Base-by-base conservation (phyloP, 1,140 invertebrate species). In the Helicoverpa armigera region DNA sequence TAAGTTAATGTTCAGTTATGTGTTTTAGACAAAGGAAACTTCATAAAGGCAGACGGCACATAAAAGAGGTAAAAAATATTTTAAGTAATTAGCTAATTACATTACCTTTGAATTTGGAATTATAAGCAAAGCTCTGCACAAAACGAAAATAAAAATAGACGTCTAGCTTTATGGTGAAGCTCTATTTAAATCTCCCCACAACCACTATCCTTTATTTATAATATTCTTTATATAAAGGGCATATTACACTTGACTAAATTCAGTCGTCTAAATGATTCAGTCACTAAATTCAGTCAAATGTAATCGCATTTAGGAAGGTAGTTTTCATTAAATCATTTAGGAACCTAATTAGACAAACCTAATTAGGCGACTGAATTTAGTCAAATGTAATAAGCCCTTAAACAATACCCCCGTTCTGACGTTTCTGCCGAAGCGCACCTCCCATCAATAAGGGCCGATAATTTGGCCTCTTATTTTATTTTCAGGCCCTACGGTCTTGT, bases 391-490 rank as follows among this genome's bases (percentile, higher is more conserved):
- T n/a, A n/a, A n/a, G n/a, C n/a, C n/a, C n/a, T n/a, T n/a, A n/a
- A 65, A 65, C 60, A 76, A 76, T 31, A 43, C 18, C 43, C 35
- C 74, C 58, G 35, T 63, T 76, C 18, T 76, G 74, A 53, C 74
- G 48, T 35, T 4, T 78, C 14, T 69, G 75, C 63, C 63, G 51
- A 69, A 35, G 18, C 63, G 61, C 63, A 69, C 53, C 51, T 69
- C 61, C 50, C 63, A 78, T 69, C 75, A 78, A 79, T 79, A 79
- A 83, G 84, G 80, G 81, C 61, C 86, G 84, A 89, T 91, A 89
- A 91, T 90, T 88, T 86, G 86, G 74, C 61, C 82, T 87, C 87
- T 91, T 92, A 94, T 92, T 93, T 92, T 94, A 90, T 89, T 87
- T 89, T 83, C 85, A 85, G 81, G 85, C 88, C 88, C 65, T 69